These are phyloP conservation scores for Zoanthus sansibaricus DNA, from an alignment of 92 coral and sea anemone species.

Conservation along the genomic window DNA sequence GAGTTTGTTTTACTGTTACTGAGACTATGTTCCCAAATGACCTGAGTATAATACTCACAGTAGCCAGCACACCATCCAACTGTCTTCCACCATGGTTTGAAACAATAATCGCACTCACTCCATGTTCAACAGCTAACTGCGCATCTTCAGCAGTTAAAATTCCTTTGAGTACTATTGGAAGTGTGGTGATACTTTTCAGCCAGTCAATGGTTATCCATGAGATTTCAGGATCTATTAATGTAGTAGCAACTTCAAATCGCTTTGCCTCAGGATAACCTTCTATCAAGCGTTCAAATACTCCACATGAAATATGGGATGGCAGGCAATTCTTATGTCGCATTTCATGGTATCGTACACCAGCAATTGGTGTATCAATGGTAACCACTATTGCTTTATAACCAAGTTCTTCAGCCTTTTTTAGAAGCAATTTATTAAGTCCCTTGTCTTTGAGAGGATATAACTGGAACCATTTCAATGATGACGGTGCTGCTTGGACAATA, in stretches of 20 bases:
- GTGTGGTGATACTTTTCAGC: conserved; percentile 70
- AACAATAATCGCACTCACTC: conserved; percentile 81
- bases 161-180: conserved; percentile 76
- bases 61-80: conserved; percentile 80
- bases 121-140: conserved; percentile 72
- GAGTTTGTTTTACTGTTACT: too few relatives aligned
- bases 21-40: background rate
- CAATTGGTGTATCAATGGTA: conserved; percentile 63
- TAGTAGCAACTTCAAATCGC: conserved; percentile 8
- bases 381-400: conserved; percentile 73
- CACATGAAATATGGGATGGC: conserved; percentile 20
- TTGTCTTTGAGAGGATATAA: conserved; percentile 38
- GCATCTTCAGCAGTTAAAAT: conserved; percentile 86
- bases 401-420: conserved; percentile 62
- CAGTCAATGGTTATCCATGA: conserved; percentile 67
- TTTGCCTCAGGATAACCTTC: background rate
- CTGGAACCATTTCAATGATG: conserved; percentile 69
- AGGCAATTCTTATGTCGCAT: background rate
- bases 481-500: conserved; percentile 52
- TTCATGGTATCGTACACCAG: conserved; percentile 46
- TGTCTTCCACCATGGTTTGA: conserved; percentile 92
- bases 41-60: conserved; percentile 54
- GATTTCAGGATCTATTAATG: background rate
- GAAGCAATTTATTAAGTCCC: conserved; percentile 22
- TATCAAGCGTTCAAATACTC: conserved; percentile 1